These are phyloP conservation scores for Frieseomelitta varia DNA, from an alignment of 1,140 invertebrate genomes.

Conservation along the genomic window DNA sequence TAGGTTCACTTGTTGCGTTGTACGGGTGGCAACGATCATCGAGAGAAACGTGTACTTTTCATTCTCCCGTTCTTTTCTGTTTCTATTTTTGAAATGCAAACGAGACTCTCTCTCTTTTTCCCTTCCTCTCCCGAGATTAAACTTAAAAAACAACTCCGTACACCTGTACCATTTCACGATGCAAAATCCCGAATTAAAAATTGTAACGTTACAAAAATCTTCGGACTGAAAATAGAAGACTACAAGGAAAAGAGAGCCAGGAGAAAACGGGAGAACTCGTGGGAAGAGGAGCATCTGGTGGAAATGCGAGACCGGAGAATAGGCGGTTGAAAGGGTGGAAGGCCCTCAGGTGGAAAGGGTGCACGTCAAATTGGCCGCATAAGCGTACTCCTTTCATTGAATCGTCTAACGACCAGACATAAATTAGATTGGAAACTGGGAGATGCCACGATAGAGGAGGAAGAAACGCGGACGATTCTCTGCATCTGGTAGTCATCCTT, in stretches of 20 bases:
- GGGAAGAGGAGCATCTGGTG: neutral
- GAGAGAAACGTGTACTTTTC: too few relatives aligned
- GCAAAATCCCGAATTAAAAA: neutral
- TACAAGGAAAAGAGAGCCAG: too few relatives aligned
- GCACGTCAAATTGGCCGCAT: constrained; percentile 63
- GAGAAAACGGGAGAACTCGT: neutral
- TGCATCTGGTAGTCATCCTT: constrained; percentile 14
- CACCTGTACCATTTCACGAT: too few relatives aligned
- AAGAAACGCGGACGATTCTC: constrained; percentile 32
- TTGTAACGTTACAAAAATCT: neutral
- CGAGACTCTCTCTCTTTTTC: too few relatives aligned
- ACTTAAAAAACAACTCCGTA: too few relatives aligned
- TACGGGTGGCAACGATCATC: neutral
- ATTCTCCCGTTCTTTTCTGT: too few relatives aligned
- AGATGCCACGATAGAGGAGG: neutral
- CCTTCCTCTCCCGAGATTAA: too few relatives aligned
- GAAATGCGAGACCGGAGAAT: neutral
- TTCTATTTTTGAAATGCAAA: too few relatives aligned
- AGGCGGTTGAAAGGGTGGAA: neutral
- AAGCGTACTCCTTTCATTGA: constrained; percentile 41
- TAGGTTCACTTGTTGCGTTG: constrained; percentile 4
- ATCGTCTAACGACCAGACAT: constrained; percentile 64
- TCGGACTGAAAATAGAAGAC: too few relatives aligned
- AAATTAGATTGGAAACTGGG: constrained; percentile 67
- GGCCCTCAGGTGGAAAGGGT: constrained; percentile 23